Evolutionary conservation across 2,113 vertebrate genomes (phyloP), one percentile per base, ranked within the genome.

Genomic region (Lethenteron camtschaticum): DNA sequence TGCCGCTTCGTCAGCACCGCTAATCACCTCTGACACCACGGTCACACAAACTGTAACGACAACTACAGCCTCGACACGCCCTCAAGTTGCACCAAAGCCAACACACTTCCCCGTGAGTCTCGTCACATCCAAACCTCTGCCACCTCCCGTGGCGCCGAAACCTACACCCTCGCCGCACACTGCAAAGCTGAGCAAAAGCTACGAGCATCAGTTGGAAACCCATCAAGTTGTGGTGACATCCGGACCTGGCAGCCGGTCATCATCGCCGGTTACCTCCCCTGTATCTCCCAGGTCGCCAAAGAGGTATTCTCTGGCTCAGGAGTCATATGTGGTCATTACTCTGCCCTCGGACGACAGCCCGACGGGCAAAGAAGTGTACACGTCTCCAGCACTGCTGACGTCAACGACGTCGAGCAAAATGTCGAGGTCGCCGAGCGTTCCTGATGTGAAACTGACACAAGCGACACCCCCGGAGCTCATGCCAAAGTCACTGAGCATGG

Each of bases 311-410:
- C 84, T 85, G 71, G 83, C 87, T 72, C 80, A 77, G 74, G 87
- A 95, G 78, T 95, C 92, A 1, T 97, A 95, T 58, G 92, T 94
- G 58, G 91, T 97, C 56, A 97, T 97, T 77, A 97, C 92, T 3
- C 81, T 97, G 76, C 92, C 92, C 70, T 96, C 90, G 75, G 90
- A 96, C 41, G 41, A 41, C 41, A 41, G 41, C 41, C 41, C 41
- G 41, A 41, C 41, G 41, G 41, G 41, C 41, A 41, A 41, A 41
- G 41, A 41, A 41, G 41, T 41, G 41, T 41, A 41, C 41, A 41
- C 41, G 41, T 41, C 41, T 1, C 41, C 41, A 41, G 41, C 41
- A 6, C 41, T 41, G 41, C 41, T 41, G 41, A 41, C 41, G 41
- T 41, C 41, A 41, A 41, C 41, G 3, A 41, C 41, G 41, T 6